A percentile compares a stretch with the other conserved stretches of the same genome.
Conservation (phyloP, 64 coral and sea anemone species). For the Pocillopora damicornis region DNA sequence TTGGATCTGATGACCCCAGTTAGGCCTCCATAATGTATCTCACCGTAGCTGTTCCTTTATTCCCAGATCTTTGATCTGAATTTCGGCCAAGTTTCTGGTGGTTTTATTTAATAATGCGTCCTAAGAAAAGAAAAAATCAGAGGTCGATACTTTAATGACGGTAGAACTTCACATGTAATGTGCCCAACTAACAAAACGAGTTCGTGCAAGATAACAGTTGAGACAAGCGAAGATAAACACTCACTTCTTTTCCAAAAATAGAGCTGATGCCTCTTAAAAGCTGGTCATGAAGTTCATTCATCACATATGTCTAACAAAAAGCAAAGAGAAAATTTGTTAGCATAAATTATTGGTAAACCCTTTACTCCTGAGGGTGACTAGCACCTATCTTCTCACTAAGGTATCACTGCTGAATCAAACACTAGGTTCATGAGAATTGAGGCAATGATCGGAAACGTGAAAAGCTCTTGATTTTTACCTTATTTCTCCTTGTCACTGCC, state of each 20-base stretch:
- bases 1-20: neutral
- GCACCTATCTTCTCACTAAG: too few species aligned
- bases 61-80: conserved; percentile 89
- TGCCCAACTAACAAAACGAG: too few species aligned
- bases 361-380: too few species aligned
- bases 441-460: too few species aligned
- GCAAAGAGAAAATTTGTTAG: neutral
- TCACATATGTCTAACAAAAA: conserved; percentile 77
- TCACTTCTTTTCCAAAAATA: conserved; percentile 87
- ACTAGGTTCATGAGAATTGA: too few species aligned
- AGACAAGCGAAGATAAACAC: neutral
- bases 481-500: too few species aligned
- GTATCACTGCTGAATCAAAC: too few species aligned
- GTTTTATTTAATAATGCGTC: conserved; percentile 88
- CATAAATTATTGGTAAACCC: neutral
- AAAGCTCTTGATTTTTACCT: too few species aligned
- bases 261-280: conserved; percentile 87
- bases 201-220: too few species aligned
- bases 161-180: too few species aligned
- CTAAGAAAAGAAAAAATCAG: conserved; percentile 21
- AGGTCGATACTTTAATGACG: neutral
- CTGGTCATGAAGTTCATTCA: conserved; percentile 74
- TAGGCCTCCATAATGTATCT: neutral
- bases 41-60: conserved; percentile 85
- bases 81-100: conserved; percentile 86